Base-by-base conservation (phyloP, 37 sponge, comb jelly and placozoan genomes). In the Ephydatia muelleri region DNA sequence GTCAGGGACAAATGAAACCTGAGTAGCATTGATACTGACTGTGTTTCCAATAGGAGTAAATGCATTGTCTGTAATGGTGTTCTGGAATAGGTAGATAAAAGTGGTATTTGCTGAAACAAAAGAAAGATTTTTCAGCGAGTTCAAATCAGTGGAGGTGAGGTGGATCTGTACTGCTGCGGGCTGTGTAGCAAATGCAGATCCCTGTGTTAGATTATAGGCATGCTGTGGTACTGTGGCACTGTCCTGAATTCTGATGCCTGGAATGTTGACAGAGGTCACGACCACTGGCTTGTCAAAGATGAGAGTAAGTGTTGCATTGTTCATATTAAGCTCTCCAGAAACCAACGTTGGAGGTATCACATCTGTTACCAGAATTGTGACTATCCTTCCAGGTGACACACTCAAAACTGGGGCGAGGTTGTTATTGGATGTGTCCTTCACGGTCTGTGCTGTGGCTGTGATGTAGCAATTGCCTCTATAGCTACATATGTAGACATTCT, bases 381-480 rank as follows among this genome's bases (percentile, higher is more conserved):
- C 93, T 0, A 97, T 92, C 9, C 70, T 32, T 22, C 97, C 97
- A 80, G 97, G 97, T 74, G 91, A 38, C 21, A 25, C 83, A 49
- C 85, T 72, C 25, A 12, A 37, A n/a, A 94, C 82, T 29, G 90
- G 76, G n/a, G 33, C 14, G 1, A 94, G 38, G 16, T 79, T 43
- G 65, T 94, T 94, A 4, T 93, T 93, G 40, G 77, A 70, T 47
- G 83, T 84, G 70, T 97, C 97, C 68, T n/a, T 73, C 5, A 92
- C 78, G 0, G 93, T 29, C 5, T 76, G 70, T 2, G 26, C 35
- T 16, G 85, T 78, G 33, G 78, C 75, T 29, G 79, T 72, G 12
- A 94, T 86, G 73, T 94, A 97, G 75, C 97, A 97, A 32, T 94
- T 89, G 1, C 95, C 95, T 72, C 94, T 68, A 67, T 89, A 88